A percentile compares a stretch with the other conserved stretches of the same genome.
phyloP scores from a whole-genome alignment of 2,113 vertebrate species.

The Microtus pennsylvanicus region DNA sequence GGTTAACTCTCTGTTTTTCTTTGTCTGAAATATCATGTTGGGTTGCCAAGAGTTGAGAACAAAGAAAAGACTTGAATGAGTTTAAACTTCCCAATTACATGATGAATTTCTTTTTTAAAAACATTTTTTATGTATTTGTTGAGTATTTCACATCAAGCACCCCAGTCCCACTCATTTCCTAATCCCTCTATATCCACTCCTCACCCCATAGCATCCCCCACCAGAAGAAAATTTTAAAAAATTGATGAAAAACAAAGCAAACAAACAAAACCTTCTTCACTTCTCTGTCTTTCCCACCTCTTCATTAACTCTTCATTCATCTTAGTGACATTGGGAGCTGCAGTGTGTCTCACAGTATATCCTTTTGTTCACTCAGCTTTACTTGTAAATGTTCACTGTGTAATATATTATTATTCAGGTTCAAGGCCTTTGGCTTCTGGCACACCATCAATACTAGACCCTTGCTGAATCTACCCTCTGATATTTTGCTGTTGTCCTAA shows the following conservation, averaged over 20 bases:
- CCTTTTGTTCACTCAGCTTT: not conserved
- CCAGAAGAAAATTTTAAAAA: not conserved
- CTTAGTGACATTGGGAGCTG: not conserved
- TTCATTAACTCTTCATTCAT: not conserved
- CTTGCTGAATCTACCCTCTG: not conserved
- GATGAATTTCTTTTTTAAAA: not conserved
- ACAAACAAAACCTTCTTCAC: not conserved
- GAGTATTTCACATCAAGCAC: not conserved
- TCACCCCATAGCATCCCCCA: not conserved
- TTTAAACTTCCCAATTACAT: conserved; percentile 10
- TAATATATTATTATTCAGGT: not conserved
- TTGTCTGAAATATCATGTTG: conserved; percentile 56
- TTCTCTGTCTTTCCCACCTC: not conserved
- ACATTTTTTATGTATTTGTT: not conserved
- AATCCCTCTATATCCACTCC: not conserved
- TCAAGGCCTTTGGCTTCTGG: not conserved
- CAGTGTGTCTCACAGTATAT: not conserved
- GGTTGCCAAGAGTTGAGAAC: conserved; percentile 65
- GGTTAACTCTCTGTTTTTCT: conserved; percentile 69
- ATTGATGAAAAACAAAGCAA: not conserved
- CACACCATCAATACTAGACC: not conserved
- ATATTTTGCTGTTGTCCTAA: not conserved
- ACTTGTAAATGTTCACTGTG: not conserved
- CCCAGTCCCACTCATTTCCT: not conserved
- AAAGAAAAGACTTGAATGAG: not conserved